Conservation (phyloP, 2,113 vertebrate species). For the Cephalopholis sonnerati region DNA sequence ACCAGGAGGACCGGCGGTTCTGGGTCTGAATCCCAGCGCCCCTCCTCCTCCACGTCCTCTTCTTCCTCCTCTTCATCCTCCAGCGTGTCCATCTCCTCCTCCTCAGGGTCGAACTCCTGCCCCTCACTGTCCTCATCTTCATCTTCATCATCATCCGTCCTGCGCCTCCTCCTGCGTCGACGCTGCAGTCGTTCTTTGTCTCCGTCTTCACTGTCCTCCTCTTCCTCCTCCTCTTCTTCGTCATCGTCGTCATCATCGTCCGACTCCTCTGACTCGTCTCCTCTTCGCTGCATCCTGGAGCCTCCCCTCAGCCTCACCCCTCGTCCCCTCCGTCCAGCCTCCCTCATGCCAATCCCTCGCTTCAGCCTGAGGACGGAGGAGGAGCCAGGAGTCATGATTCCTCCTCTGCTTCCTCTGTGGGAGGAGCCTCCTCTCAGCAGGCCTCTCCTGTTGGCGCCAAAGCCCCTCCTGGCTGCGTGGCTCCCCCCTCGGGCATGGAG, state of each 20-base stretch:
- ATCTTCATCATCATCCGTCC: slow-evolving; percentile 84
- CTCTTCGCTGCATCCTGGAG: slow-evolving; percentile 80
- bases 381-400: slow-evolving; percentile 40
- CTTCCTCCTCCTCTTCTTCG: slow-evolving; percentile 59
- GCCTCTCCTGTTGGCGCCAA: slow-evolving; percentile 75
- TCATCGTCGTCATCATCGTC: slow-evolving; percentile 77
- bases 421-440: slow-evolving; percentile 76
- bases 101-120: slow-evolving; percentile 89
- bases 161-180: slow-evolving; percentile 51
- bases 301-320: slow-evolving; percentile 84
- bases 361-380: slow-evolving; percentile 72
- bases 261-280: slow-evolving; percentile 82
- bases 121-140: slow-evolving; percentile 93
- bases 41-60: slow-evolving; percentile 73
- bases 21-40: slow-evolving; percentile 82
- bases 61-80: slow-evolving; percentile 79
- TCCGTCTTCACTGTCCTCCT: slow-evolving; percentile 70
- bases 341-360: slow-evolving; percentile 72
- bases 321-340: slow-evolving; percentile 71
- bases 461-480: slow-evolving; percentile 83
- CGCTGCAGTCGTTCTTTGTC: slow-evolving; percentile 61
- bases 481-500: slow-evolving; percentile 72
- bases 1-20: slow-evolving; percentile 86
- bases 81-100: slow-evolving; percentile 78
- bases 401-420: slow-evolving; percentile 72